These are phyloP conservation scores for Hydractinia echinata DNA, from an alignment of 30 jellyfish, hydroid and myxozoan genomes.

Conservation along the genomic window DNA sequence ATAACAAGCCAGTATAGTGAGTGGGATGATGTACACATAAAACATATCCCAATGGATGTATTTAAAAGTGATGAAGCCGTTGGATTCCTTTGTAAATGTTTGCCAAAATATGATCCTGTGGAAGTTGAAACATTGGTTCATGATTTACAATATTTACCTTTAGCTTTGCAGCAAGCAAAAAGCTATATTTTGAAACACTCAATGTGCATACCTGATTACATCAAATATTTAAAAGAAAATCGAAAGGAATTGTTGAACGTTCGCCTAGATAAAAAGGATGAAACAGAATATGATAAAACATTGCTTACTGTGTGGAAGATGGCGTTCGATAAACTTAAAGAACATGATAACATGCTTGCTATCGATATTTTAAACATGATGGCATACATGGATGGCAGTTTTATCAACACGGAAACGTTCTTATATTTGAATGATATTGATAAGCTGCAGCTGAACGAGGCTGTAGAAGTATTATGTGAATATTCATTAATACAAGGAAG, in stretches of 20 bases:
- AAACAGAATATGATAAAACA: conserved; percentile 2
- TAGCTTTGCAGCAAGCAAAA: conserved; percentile 58
- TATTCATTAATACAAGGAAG: background rate
- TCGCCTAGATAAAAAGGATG: conserved; percentile 6
- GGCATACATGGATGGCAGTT: conserved; percentile 16
- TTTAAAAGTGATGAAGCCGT: conserved; percentile 34
- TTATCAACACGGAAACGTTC: background rate
- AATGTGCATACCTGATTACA: conserved; percentile 12
- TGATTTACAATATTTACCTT: conserved; percentile 48
- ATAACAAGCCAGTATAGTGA: conserved; percentile 36
- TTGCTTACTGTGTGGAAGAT: conserved; percentile 41
- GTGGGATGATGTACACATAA: conserved; percentile 33
- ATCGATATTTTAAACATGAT: conserved; percentile 5
- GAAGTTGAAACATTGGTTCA: conserved; percentile 35
- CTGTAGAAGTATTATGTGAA: background rate
- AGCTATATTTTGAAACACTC: conserved; percentile 37
- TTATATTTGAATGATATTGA: background rate
- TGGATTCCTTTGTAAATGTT: background rate
- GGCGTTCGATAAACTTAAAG: conserved; percentile 42
- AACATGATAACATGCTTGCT: background rate
- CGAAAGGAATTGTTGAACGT: conserved; percentile 26
- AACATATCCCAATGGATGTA: conserved; percentile 18
- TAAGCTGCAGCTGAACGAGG: background rate
- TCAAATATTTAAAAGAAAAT: conserved; percentile 18
- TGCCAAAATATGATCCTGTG: background rate